phyloP scores from a whole-genome alignment of 2,113 vertebrate genomes.

The Microtus pennsylvanicus region DNA sequence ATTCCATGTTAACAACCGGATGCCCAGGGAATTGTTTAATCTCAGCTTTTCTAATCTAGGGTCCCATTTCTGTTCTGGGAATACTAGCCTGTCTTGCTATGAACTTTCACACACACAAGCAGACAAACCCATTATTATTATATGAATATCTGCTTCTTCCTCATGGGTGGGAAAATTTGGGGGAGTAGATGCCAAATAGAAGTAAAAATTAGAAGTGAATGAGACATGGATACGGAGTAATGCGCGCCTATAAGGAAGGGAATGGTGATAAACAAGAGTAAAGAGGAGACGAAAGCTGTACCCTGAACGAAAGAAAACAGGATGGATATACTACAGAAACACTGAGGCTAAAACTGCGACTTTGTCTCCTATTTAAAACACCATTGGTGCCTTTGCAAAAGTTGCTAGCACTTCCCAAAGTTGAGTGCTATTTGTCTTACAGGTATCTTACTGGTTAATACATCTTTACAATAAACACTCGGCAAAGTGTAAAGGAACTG shows the following conservation, averaged over 20 bases:
- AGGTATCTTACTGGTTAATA: slow-evolving; percentile 77
- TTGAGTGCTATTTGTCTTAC: slow-evolving; percentile 70
- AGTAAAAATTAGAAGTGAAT: background rate
- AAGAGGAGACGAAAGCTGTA: background rate
- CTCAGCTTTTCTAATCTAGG: background rate
- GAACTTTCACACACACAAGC: background rate
- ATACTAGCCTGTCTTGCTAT: background rate
- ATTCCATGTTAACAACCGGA: slow-evolving; percentile 35
- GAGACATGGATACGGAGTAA: slow-evolving; percentile 2
- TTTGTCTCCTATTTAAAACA: slow-evolving; percentile 58
- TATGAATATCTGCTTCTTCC: background rate
- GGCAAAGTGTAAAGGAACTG: slow-evolving; percentile 74
- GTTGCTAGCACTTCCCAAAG: slow-evolving; percentile 75
- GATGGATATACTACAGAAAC: background rate
- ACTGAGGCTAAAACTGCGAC: background rate
- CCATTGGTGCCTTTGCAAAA: slow-evolving; percentile 50
- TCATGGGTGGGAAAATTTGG: background rate
- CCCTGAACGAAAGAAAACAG: slow-evolving; percentile 3
- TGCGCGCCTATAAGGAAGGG: background rate
- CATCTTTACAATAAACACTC: slow-evolving; percentile 79
- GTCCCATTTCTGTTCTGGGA: background rate
- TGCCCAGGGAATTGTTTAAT: slow-evolving; percentile 31
- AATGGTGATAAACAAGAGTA: background rate
- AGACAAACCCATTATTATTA: background rate
- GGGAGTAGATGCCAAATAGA: background rate